Percentiles rank a stretch among this genome's conserved stretches.
Conservation (phyloP, 53 echinoderm and acorn worm genomes). For the Henricia sp. region DNA sequence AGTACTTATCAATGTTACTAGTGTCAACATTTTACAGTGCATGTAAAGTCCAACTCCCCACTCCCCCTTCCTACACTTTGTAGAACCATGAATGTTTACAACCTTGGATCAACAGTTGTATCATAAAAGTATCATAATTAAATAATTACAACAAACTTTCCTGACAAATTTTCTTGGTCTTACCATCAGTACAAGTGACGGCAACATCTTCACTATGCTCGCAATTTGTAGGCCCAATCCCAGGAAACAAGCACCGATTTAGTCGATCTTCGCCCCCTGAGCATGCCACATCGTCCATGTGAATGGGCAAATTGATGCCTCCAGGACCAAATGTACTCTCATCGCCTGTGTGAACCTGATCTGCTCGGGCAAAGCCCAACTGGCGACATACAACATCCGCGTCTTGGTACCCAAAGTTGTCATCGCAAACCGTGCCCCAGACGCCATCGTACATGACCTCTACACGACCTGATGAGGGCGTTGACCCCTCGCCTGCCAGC, state of each 20-base stretch:
- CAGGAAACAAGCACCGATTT: constrained; percentile 28
- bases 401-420: constrained; percentile 36
- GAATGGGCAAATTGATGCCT: constrained; percentile 14
- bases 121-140: too few relatives aligned
- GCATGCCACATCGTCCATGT: constrained; percentile 47
- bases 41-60: too few relatives aligned
- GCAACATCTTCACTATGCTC: constrained; percentile 50
- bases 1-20: too few relatives aligned
- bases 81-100: too few relatives aligned
- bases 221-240: constrained; percentile 47
- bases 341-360: neutral
- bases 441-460: constrained; percentile 34
- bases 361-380: constrained; percentile 24
- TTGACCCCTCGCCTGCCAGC: constrained; percentile 15
- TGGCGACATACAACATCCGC: constrained; percentile 56
- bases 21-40: too few relatives aligned
- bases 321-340: constrained; percentile 28
- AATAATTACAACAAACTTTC: too few relatives aligned
- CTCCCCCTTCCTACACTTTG: too few relatives aligned
- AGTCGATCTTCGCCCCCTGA: constrained; percentile 10
- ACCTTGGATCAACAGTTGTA: too few relatives aligned
- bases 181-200: constrained; percentile 25
- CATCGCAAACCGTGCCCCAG: constrained; percentile 66
- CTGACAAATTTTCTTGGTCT: neutral
- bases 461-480: constrained; percentile 25